Percentiles rank a stretch among this genome's conserved stretches.
Evolutionary conservation across 2,888 invertebrate genomes (phyloP).

Genomic region (Coelinius sp.): DNA sequence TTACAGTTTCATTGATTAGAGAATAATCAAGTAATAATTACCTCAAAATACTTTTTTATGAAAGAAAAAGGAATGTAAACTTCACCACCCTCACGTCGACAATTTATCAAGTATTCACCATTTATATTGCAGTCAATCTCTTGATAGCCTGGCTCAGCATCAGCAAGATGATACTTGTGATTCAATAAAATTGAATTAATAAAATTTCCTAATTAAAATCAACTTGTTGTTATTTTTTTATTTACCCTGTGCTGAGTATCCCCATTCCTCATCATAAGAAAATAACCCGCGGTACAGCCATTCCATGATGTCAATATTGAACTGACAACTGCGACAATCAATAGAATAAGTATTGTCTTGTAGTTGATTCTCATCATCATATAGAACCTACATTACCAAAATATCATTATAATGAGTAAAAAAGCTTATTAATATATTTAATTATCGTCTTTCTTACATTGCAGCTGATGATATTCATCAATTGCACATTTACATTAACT

Average conservation of each 20-base stretch:
- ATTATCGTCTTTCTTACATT: not conserved
- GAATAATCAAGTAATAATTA: no score
- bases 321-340: slow-evolving; percentile 74
- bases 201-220: not conserved
- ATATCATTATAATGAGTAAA: not conserved
- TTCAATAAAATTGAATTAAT: not conserved
- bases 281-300: slow-evolving; percentile 78
- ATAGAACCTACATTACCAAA: slow-evolving; percentile 63
- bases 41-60: slow-evolving; percentile 94
- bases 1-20: not conserved
- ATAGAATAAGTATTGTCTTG: slow-evolving; percentile 78
- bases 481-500: not conserved
- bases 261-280: slow-evolving; percentile 59
- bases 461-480: not conserved
- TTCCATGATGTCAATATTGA: slow-evolving; percentile 83
- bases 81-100: slow-evolving; percentile 86
- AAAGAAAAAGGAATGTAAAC: slow-evolving; percentile 94
- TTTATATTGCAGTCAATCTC: slow-evolving; percentile 92
- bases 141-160: slow-evolving; percentile 72
- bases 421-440: not conserved
- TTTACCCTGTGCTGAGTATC: slow-evolving; percentile 65
- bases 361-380: slow-evolving; percentile 86
- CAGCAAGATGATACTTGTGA: slow-evolving; percentile 55
- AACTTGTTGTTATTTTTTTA: not conserved
- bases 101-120: slow-evolving; percentile 85